A percentile compares a stretch with the other conserved stretches of the same genome.
These are phyloP conservation scores for Dinothrombium tinctorium DNA, from an alignment of 1,140 invertebrate genomes.

Conservation along the genomic window DNA sequence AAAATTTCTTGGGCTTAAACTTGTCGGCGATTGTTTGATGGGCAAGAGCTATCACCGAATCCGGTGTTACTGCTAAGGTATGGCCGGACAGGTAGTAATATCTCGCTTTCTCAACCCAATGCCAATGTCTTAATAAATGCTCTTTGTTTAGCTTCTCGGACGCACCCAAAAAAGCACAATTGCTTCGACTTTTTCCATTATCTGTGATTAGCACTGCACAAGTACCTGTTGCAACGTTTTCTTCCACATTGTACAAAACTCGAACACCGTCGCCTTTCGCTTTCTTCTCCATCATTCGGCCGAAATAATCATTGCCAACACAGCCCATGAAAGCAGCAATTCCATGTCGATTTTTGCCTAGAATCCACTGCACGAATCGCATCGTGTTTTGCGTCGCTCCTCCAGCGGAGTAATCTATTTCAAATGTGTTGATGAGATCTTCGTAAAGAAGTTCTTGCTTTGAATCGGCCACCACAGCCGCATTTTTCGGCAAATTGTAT, in stretches of 20 bases:
- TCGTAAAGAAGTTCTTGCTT: conserved; percentile 43
- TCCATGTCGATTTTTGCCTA: conserved; percentile 44
- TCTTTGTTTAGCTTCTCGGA: conserved; percentile 73
- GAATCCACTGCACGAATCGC: conserved; percentile 50
- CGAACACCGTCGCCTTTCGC: conserved; percentile 59
- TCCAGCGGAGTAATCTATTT: conserved; percentile 55
- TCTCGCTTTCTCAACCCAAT: conserved; percentile 12
- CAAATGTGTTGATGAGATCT: conserved; percentile 43
- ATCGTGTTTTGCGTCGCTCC: conserved; percentile 86
- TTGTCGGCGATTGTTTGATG: conserved; percentile 6
- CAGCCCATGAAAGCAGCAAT: conserved; percentile 73
- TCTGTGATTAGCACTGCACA: conserved; percentile 62
- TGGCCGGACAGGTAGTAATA: conserved; percentile 10
- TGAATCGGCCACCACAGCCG: conserved; percentile 80
- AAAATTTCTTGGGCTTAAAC: conserved; percentile 2
- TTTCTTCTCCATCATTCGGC: conserved; percentile 55
- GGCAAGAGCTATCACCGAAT: conserved; percentile 9
- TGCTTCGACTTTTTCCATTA: conserved; percentile 46
- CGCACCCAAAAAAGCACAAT: conserved; percentile 83
- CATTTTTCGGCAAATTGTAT: conserved; percentile 45
- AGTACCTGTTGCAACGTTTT: conserved; percentile 52
- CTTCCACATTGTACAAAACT: conserved; percentile 55
- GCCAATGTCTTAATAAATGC: conserved; percentile 33
- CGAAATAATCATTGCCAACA: conserved; percentile 73
- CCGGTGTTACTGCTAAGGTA: conserved; percentile 9